A percentile compares a stretch with the other conserved stretches of the same genome.
Conservation (phyloP, 1,140 invertebrate genomes). For the Venturia canescens region DNA sequence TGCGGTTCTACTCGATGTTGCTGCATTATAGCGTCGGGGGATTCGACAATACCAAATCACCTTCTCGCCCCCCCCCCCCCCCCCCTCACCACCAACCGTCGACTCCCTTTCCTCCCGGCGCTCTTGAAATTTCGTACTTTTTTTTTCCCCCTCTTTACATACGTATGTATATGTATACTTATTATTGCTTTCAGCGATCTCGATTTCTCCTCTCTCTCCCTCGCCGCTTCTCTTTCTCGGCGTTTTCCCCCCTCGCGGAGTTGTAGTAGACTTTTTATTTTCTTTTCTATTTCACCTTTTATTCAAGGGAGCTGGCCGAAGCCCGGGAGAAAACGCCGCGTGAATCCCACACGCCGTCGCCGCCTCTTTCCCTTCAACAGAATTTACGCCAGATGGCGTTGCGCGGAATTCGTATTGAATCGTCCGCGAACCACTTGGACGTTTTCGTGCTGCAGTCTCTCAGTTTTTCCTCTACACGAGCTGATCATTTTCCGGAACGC, state of each 20-base stretch:
- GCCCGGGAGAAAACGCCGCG: constrained; percentile 4
- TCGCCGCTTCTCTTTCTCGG: neutral
- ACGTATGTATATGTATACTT: neutral
- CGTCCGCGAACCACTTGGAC: neutral
- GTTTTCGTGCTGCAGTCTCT: neutral
- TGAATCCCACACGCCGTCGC: neutral
- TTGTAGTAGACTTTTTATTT: neutral
- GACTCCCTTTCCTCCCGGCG: neutral
- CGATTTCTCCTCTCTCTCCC: neutral
- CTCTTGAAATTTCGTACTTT: neutral
- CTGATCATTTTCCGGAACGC: neutral
- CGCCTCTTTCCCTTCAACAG: neutral
- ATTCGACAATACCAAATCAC: neutral
- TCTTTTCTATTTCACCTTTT: neutral
- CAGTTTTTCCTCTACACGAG: neutral
- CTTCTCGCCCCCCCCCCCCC: neutral
- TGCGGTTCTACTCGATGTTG: constrained; percentile 69
- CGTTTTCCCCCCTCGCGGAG: neutral
- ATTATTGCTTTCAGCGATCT: neutral
- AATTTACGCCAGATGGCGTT: constrained; percentile 8
- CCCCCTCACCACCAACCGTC: no score
- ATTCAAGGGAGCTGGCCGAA: constrained; percentile 17
- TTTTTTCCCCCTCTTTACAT: neutral
- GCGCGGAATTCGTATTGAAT: constrained; percentile 34
- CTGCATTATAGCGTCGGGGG: constrained; percentile 59